Evolutionary conservation across 1,140 invertebrate genomes (phyloP).

Genomic region (Nasonia giraulti): DNA sequence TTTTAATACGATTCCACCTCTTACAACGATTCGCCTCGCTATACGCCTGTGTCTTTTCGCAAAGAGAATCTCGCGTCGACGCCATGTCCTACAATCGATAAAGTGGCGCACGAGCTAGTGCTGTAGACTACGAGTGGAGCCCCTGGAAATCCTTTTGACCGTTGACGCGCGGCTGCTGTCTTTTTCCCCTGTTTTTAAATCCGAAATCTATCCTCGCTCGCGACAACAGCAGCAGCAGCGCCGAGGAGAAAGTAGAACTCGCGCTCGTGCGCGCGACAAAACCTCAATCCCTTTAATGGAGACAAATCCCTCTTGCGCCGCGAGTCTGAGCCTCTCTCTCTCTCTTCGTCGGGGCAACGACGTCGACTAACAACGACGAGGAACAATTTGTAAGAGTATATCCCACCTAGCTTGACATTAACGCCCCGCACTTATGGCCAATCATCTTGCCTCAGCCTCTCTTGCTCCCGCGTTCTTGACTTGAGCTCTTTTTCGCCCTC

Average conservation of each 20-base stretch:
- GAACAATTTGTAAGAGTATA: constrained; percentile 73
- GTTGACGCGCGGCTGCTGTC: constrained; percentile 14
- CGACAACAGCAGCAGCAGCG: neutral
- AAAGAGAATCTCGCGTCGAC: neutral
- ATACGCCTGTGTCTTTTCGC: neutral
- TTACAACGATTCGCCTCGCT: too few relatives aligned
- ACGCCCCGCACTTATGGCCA: constrained; percentile 57
- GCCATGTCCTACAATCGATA: neutral
- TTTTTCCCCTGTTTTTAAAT: constrained; percentile 57
- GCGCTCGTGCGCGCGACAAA: constrained; percentile 67
- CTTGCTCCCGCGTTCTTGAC: neutral
- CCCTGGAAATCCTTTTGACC: constrained; percentile 21
- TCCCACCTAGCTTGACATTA: constrained; percentile 63
- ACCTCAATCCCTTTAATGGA: constrained; percentile 74
- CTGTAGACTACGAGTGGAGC: neutral
- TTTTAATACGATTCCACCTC: neutral
- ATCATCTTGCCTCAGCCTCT: constrained; percentile 57
- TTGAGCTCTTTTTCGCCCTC: neutral
- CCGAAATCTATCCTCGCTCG: constrained; percentile 55
- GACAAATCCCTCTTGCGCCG: constrained; percentile 69
- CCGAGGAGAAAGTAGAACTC: constrained; percentile 59
- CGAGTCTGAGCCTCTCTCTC: constrained; percentile 12
- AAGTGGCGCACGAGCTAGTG: neutral
- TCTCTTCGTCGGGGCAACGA: constrained; percentile 41
- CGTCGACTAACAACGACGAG: constrained; percentile 48